Percentiles rank a stretch among this genome's conserved stretches.
Conservation (phyloP, 2,888 invertebrate species). For the Cotesia congregata region DNA sequence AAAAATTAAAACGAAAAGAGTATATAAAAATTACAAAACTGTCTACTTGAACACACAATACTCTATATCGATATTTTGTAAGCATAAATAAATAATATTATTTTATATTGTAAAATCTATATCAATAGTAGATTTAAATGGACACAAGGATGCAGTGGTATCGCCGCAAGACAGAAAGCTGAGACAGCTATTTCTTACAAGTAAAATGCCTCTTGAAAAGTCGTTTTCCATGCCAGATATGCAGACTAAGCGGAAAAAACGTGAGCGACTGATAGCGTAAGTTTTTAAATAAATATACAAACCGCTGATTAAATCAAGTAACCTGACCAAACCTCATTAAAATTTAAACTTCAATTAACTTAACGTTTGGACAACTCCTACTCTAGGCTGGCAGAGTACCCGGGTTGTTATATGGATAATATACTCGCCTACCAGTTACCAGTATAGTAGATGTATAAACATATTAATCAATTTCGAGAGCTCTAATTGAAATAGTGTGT, state of each 20-base stretch:
- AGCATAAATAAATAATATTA: not conserved
- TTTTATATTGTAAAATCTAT: conserved; percentile 3
- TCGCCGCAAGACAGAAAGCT: conserved; percentile 72
- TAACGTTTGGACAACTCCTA: not conserved
- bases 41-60: too few relatives aligned
- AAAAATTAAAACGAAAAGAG: too few relatives aligned
- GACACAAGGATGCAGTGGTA: conserved; percentile 26
- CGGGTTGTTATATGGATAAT: conserved; percentile 15
- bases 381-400: not conserved
- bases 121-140: conserved; percentile 34
- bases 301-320: conserved; percentile 32
- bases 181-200: conserved; percentile 73
- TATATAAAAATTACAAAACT: too few relatives aligned
- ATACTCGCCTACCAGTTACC: conserved; percentile 4
- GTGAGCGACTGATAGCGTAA: conserved; percentile 80
- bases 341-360: conserved; percentile 28
- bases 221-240: conserved; percentile 89
- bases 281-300: conserved; percentile 62
- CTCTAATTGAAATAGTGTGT: conserved; percentile 1
- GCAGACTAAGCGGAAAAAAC: conserved; percentile 80
- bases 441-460: not conserved
- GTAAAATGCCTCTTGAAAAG: conserved; percentile 80
- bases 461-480: not conserved
- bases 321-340: conserved; percentile 36
- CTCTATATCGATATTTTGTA: too few relatives aligned